These are phyloP conservation scores for Thryonomys swinderianus DNA, from an alignment of 2,113 vertebrate species.

Conservation along the genomic window DNA sequence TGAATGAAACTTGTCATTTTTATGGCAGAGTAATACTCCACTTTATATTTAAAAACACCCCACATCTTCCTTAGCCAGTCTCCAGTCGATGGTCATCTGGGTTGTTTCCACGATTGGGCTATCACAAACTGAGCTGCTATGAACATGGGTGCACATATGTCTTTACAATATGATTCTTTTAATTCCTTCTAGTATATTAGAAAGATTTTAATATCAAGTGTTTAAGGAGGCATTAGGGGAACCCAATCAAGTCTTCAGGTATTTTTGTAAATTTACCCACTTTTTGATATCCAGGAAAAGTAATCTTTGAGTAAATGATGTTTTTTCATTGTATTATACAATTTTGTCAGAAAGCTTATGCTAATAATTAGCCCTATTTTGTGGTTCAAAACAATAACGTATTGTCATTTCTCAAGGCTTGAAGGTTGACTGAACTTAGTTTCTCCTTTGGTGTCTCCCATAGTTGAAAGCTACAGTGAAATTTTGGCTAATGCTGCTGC, in stretches of 20 bases:
- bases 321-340: background rate
- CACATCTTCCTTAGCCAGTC: too few species aligned
- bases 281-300: background rate
- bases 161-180: too few species aligned
- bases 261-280: background rate
- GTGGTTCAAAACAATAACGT: background rate
- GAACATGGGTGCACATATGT: too few species aligned
- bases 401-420: background rate
- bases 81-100: too few species aligned
- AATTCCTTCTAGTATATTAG: too few species aligned
- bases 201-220: background rate
- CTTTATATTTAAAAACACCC: too few species aligned
- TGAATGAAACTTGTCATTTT: too few species aligned
- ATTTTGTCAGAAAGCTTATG: background rate
- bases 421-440: background rate
- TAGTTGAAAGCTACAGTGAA: background rate
- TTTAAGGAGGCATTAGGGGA: background rate
- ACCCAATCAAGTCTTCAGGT: background rate
- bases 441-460: background rate
- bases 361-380: background rate
- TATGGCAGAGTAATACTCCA: too few species aligned
- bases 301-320: background rate
- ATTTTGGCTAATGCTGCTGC: background rate
- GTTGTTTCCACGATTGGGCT: too few species aligned
- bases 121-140: too few species aligned